Evolutionary conservation across 1,140 invertebrate genomes (phyloP).

Genomic region (Drosophila cardini): DNA sequence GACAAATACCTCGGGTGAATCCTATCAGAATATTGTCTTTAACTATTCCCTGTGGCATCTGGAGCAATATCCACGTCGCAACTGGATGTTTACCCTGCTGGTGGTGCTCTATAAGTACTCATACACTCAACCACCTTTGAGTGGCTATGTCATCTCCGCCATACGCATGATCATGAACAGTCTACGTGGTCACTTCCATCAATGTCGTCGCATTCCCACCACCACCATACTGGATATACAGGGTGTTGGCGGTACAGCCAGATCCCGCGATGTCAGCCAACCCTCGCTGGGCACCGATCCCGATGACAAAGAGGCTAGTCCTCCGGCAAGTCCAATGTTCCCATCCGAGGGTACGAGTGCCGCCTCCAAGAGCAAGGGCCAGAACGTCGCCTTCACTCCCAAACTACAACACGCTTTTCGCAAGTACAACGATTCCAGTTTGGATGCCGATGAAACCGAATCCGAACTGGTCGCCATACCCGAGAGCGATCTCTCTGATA

Average conservation of each 20-base stretch:
- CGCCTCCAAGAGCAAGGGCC: slow-evolving; percentile 79
- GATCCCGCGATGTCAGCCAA: slow-evolving; percentile 92
- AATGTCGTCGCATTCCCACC: slow-evolving; percentile 92
- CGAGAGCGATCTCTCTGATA: slow-evolving; percentile 93
- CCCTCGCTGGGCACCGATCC: slow-evolving; percentile 89
- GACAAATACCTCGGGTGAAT: slow-evolving; percentile 83
- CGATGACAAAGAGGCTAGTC: slow-evolving; percentile 84
- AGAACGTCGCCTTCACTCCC: slow-evolving; percentile 81
- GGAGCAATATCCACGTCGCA: slow-evolving; percentile 92
- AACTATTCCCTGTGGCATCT: slow-evolving; percentile 94
- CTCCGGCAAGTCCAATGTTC: slow-evolving; percentile 83
- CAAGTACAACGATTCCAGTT: slow-evolving; percentile 88
- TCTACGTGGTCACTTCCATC: slow-evolving; percentile 95
- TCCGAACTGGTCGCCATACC: slow-evolving; percentile 94
- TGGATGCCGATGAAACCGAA: slow-evolving; percentile 93
- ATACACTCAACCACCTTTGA: slow-evolving; percentile 93
- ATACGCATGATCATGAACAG: slow-evolving; percentile 97
- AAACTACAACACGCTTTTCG: slow-evolving; percentile 78
- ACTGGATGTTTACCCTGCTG: slow-evolving; percentile 97
- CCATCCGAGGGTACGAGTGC: slow-evolving; percentile 83
- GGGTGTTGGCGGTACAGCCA: slow-evolving; percentile 85
- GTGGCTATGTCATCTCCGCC: slow-evolving; percentile 91
- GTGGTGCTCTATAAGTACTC: slow-evolving; percentile 99
- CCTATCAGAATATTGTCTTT: slow-evolving; percentile 81
- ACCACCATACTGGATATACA: slow-evolving; percentile 88